Evolutionary conservation across 2,113 vertebrate genomes (phyloP), one percentile per base, ranked within the genome.

Genomic region (Cygnus atratus): DNA sequence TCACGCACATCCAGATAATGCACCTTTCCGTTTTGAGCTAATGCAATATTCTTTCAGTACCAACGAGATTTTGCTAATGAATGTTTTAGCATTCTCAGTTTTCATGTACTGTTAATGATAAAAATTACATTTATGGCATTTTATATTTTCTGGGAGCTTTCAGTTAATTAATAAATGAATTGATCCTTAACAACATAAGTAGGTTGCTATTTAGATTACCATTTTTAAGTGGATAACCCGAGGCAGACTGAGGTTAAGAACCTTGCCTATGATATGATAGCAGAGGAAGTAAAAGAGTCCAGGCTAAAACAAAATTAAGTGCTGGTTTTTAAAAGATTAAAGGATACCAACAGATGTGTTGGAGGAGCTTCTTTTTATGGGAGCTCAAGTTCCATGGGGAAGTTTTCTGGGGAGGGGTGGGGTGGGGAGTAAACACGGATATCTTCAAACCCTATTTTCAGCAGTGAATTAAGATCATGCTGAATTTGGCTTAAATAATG

Each of bases 161-260:
- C 81, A 72, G 48, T 75, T 86, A 84, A 84, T 95, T 82, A 87
- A 89, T 75, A 71, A 94, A 89, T 87, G 3, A 92, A 72, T 39
- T 75, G 62, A 84, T 92, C 66, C 57, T 89, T 89, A 88, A 84
- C 28, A 65, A 87, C 68, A 17, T 72, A 91, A 94, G 81, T 70
- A 84, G 58, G 19, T 29, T 75, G 13, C 41, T 89, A 68, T 87
- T 92, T 76, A 79, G 41, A 62, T 35, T 90, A 94, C 52, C 6
- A 37, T 86, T 91, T 85, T 74, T 9, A 88, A 73, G 28, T 66
- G 31, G 44, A 31, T 79, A 68, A 84, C 21, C 10, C 14, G 75
- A 88, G 33, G 57, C 44, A 77, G 43, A 41, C 24, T 78, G 39
- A 84, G 50, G 70, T 84, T 86, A 77, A 90, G 22, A 54, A 63